Conservation (phyloP, 2,113 vertebrate species). For the Neolamprologus modestus region DNA sequence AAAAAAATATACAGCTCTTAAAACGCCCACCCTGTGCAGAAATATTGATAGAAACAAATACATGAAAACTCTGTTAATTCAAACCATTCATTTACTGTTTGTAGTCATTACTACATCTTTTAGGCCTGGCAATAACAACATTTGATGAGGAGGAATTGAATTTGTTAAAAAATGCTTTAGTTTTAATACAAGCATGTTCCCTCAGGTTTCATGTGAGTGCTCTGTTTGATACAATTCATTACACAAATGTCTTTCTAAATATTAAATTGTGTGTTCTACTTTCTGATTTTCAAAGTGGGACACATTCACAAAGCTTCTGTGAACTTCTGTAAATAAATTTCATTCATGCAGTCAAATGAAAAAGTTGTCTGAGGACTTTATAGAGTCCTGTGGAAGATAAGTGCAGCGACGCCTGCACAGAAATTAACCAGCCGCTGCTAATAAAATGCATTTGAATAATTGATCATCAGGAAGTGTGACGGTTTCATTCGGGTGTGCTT, state of each 20-base stretch:
- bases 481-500: not conserved
- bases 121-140: not conserved
- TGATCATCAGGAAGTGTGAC: not conserved
- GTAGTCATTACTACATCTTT: not conserved
- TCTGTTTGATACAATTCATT: not conserved
- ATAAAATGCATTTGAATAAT: not conserved
- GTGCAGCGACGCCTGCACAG: not conserved
- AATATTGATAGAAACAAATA: not conserved
- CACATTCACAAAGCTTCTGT: not conserved
- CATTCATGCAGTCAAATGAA: not conserved
- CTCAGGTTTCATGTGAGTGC: not conserved
- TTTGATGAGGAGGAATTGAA: not conserved
- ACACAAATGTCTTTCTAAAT: not conserved
- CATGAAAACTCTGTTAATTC: not conserved
- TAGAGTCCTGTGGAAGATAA: fast-evolving
- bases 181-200: not conserved
- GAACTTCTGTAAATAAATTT: not conserved
- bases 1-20: not conserved
- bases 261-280: not conserved
- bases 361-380: not conserved
- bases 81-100: not conserved
- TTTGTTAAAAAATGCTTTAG: not conserved
- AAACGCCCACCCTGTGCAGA: not conserved
- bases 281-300: not conserved
- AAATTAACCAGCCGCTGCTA: not conserved